Base-by-base conservation (phyloP, 2,113 vertebrate genomes). In the Elanus axillaris region DNA sequence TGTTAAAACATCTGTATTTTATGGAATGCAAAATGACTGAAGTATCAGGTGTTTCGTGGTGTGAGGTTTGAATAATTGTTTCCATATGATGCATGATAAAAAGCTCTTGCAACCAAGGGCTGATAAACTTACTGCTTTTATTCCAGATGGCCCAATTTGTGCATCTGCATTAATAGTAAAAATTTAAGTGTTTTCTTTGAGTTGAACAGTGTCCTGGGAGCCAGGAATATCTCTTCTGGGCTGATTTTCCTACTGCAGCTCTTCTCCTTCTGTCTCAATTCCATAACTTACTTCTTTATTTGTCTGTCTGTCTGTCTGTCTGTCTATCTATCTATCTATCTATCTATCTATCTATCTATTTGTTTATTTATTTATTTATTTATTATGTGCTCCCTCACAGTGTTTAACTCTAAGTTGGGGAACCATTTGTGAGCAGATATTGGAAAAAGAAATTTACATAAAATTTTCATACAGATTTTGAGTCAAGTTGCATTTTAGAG, bases 111-210 rank as follows among this genome's bases (percentile, higher is more conserved):
- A 86, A 42, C 36, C n/a, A 71, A 86, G 60, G 64, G 23, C 27
- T 96, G 77, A 78, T 88, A 88, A 96, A 84, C 71, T 83, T 86
- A 34, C 7, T 88, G n/a, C 23, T 86, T 91, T 95, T 92, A 79
- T 79, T 96, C 72, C 58, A 92, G 91, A 60, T 95, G 86, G 86
- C 75, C 66, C 75, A 74, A 90, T 94, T 94, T 92, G 50, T 85
- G 55, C 43, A 85, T 87, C 72, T 82, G 34, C 64, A 95, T 97
- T 94, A 92, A 80, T 94, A 96, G 89, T 88, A 90, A 96, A 96
- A 96, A 87, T 80, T 38, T 66, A 95, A 84, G 38, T 91, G 40
- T 85, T 95, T 95, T 97, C 78, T 64, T 85, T 92, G 75, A 88
- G 31, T 66, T 90, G 77, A 91, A 32, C 26, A 74, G 48, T 40